phyloP scores from a whole-genome alignment of 2,888 invertebrate genomes.

The Yponomeuta sedellus region DNA sequence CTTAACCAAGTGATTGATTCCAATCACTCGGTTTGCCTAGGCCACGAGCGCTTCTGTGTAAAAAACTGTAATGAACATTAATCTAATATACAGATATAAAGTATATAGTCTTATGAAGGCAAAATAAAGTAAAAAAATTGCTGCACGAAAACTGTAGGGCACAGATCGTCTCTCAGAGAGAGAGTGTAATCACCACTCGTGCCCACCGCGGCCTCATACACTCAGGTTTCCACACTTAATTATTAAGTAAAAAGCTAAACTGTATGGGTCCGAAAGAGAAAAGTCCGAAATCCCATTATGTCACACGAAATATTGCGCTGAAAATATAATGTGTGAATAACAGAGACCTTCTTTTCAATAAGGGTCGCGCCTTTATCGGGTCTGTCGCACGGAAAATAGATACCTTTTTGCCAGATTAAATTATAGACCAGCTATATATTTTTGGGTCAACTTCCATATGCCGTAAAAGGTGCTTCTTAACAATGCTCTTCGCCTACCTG shows the following conservation, averaged over 20 bases:
- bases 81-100: no score
- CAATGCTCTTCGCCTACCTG: constrained; percentile 40
- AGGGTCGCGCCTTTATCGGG: constrained; percentile 48
- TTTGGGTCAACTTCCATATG: constrained; percentile 42
- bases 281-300: constrained; percentile 37
- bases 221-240: no score
- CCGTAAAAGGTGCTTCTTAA: constrained; percentile 25
- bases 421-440: constrained; percentile 54
- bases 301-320: constrained; percentile 40
- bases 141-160: no score
- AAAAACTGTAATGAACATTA: no score
- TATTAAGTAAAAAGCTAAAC: background rate
- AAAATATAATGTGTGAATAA: constrained; percentile 56
- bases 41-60: no score
- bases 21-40: no score
- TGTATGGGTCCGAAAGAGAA: constrained; percentile 30
- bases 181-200: no score
- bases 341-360: constrained; percentile 56
- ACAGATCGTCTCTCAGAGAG: no score
- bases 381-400: constrained; percentile 51
- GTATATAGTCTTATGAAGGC: no score
- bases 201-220: no score
- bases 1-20: no score
- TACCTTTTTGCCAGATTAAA: constrained; percentile 63
- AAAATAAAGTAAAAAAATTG: no score